These are phyloP conservation scores for Sapayoa aenigma DNA, from an alignment of 2,113 vertebrate genomes.

Conservation along the genomic window DNA sequence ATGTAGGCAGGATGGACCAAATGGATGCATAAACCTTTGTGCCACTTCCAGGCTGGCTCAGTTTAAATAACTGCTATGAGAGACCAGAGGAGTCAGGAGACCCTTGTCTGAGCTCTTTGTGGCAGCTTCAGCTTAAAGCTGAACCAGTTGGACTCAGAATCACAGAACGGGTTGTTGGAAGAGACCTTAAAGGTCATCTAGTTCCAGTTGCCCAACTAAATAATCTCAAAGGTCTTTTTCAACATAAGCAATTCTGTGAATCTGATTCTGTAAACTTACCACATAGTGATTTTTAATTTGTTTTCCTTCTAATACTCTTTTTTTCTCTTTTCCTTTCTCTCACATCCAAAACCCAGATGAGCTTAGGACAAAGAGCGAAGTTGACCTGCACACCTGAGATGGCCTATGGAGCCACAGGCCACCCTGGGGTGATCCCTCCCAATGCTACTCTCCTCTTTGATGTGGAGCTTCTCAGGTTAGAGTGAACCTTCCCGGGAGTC, in stretches of 20 bases:
- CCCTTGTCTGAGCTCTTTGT: neutral
- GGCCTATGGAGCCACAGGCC: constrained; percentile 93
- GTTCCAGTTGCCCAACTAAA: neutral
- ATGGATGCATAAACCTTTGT: neutral
- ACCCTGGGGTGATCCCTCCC: constrained; percentile 96
- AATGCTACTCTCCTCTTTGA: constrained; percentile 98
- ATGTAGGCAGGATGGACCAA: neutral
- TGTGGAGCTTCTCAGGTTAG: constrained; percentile 95
- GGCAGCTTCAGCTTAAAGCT: neutral
- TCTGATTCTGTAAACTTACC: neutral
- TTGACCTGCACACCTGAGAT: constrained; percentile 96
- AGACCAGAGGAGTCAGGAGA: neutral
- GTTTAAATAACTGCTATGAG: neutral
- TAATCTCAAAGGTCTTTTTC: neutral
- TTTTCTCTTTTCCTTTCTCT: constrained; percentile 40
- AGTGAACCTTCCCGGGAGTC: constrained; percentile 77
- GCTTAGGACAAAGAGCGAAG: constrained; percentile 95
- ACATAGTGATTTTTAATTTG: neutral
- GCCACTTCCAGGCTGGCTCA: neutral
- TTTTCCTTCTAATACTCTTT: neutral
- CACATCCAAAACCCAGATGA: constrained; percentile 83
- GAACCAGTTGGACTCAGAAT: neutral
- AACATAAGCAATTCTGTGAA: neutral
- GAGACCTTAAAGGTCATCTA: neutral
- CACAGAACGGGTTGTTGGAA: neutral